phyloP scores from a whole-genome alignment of 2,888 invertebrate species.

The Adineta ricciae region DNA sequence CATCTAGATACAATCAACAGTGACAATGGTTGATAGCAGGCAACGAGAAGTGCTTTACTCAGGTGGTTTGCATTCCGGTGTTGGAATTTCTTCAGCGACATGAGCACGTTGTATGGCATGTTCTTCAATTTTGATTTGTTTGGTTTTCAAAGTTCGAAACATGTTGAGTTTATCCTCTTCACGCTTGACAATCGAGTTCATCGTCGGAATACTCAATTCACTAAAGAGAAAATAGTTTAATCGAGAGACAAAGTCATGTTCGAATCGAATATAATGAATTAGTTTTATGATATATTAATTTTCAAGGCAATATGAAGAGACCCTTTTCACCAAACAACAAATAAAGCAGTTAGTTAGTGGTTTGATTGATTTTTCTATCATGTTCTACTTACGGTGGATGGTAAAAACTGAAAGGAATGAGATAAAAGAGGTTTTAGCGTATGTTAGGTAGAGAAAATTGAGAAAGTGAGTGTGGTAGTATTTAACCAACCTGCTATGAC shows the following conservation, averaged over 20 bases:
- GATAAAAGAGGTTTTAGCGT: background rate
- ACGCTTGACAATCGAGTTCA: slow-evolving; percentile 36
- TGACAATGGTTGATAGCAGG: background rate
- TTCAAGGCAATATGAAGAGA: background rate
- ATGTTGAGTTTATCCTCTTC: background rate
- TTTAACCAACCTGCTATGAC: background rate
- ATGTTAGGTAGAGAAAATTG: background rate
- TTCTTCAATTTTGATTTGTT: slow-evolving; percentile 19
- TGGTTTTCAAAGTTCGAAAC: slow-evolving; percentile 18
- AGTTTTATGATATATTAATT: background rate
- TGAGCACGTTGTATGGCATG: background rate
- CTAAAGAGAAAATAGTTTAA: slow-evolving; percentile 35
- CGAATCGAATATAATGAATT: too few species aligned
- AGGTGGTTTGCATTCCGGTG: background rate
- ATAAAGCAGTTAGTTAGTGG: background rate
- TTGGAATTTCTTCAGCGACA: background rate
- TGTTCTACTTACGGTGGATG: slow-evolving; percentile 13
- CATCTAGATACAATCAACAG: background rate
- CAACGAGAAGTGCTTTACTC: background rate
- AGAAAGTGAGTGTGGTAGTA: background rate
- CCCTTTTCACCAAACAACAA: background rate
- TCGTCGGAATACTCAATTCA: slow-evolving; percentile 55
- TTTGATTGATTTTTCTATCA: background rate
- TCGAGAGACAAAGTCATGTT: too few species aligned
- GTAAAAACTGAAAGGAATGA: background rate